Conservation (phyloP, 1,140 invertebrate species). For the Ceratitis capitata region DNA sequence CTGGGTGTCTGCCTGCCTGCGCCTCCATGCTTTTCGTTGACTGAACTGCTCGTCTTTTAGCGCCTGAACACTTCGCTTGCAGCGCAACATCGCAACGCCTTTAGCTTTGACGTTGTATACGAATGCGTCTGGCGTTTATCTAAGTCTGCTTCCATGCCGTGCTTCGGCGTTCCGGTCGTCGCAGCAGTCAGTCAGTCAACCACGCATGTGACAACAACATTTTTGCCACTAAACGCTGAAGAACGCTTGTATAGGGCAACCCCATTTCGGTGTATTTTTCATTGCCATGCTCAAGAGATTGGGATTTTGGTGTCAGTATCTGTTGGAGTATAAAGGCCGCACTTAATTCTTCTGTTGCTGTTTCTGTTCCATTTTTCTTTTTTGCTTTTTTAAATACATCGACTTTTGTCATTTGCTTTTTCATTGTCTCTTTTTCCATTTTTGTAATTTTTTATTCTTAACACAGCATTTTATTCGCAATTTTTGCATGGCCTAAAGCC, state of each 20-base stretch:
- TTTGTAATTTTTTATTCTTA: neutral
- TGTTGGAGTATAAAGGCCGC: neutral
- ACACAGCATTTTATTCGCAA: neutral
- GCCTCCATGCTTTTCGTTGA: no score
- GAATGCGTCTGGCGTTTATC: neutral
- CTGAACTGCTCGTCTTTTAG: neutral
- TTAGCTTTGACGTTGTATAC: neutral
- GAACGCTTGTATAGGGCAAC: neutral
- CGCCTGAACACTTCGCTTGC: no score
- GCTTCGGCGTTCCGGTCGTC: neutral
- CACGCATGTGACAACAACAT: constrained; percentile 31
- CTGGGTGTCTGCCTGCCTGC: neutral
- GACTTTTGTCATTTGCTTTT: neutral
- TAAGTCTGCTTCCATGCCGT: neutral
- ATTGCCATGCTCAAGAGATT: constrained; percentile 13
- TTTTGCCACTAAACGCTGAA: neutral
- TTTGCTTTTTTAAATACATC: neutral
- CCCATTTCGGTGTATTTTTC: neutral
- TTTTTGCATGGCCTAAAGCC: constrained; percentile 25
- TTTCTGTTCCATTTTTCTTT: neutral
- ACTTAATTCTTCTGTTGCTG: neutral
- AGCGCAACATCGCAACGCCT: neutral
- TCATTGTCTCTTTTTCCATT: neutral
- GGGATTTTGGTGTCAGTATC: constrained; percentile 19
- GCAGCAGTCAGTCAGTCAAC: constrained; percentile 7